Evolutionary conservation across 2,113 vertebrate genomes (phyloP).

Genomic region (Nannospalax galili): DNA sequence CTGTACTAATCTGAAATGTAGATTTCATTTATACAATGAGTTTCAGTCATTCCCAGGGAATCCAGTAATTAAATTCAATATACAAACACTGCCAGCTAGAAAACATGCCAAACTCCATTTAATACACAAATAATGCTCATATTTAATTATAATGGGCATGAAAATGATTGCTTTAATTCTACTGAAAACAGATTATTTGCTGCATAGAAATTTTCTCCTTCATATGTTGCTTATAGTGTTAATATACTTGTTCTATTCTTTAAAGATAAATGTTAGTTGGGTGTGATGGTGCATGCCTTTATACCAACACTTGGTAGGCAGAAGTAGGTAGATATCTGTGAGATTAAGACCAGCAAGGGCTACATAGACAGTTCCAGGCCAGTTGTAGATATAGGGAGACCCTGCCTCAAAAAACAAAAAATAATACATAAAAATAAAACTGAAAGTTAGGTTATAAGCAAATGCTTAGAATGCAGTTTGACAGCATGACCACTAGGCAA

Average conservation of each 20-base stretch:
- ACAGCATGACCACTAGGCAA: too few species aligned
- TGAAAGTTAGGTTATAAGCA: background rate
- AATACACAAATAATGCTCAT: conserved; percentile 26
- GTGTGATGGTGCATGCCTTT: too few species aligned
- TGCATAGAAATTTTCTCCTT: conserved; percentile 33
- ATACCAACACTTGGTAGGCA: too few species aligned
- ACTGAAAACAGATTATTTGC: conserved; percentile 52
- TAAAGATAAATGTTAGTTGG: background rate
- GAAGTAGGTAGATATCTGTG: too few species aligned
- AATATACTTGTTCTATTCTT: background rate
- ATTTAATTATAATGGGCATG: conserved; percentile 43
- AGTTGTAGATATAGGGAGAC: too few species aligned
- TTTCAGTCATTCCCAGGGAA: background rate
- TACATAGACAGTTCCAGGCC: too few species aligned
- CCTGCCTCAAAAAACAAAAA: too few species aligned
- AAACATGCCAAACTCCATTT: background rate
- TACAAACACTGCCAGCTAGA: background rate
- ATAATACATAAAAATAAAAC: too few species aligned
- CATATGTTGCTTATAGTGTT: conserved; percentile 46
- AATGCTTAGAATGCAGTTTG: background rate
- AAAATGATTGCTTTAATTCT: conserved; percentile 13
- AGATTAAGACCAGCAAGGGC: too few species aligned
- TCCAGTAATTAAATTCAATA: conserved; percentile 15
- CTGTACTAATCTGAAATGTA: conserved; percentile 23
- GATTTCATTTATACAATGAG: background rate